A percentile compares a stretch with the other conserved stretches of the same genome.
These are phyloP conservation scores for Aphidius gifuensis DNA, from an alignment of 1,140 invertebrate genomes.

Conservation along the genomic window DNA sequence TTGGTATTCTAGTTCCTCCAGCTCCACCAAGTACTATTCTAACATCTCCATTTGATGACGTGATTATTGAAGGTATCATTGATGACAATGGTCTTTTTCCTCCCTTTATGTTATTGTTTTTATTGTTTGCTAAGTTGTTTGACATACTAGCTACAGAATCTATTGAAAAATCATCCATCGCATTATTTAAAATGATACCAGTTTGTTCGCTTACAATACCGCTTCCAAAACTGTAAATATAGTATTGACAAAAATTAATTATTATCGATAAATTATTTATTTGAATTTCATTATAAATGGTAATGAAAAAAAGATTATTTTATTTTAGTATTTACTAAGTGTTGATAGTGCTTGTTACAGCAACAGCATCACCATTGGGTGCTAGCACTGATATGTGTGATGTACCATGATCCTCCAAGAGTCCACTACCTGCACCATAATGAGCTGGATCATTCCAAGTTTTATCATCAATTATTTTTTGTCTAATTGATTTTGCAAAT, in stretches of 20 bases:
- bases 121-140: slow-evolving; percentile 66
- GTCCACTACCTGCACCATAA: slow-evolving; percentile 64
- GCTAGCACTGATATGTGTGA: slow-evolving; percentile 85
- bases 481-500: slow-evolving; percentile 53
- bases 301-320: no score
- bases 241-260: no score
- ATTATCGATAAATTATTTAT: no score
- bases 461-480: slow-evolving; percentile 64
- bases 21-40: slow-evolving; percentile 82
- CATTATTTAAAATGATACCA: slow-evolving; percentile 89
- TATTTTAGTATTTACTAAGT: slow-evolving; percentile 67
- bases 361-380: slow-evolving; percentile 86
- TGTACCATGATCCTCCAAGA: slow-evolving; percentile 75
- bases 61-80: slow-evolving; percentile 83
- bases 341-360: slow-evolving; percentile 91
- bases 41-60: slow-evolving; percentile 69
- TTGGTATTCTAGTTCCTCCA: slow-evolving; percentile 90
- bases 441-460: slow-evolving; percentile 66
- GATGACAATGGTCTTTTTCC: slow-evolving; percentile 89
- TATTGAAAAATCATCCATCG: slow-evolving; percentile 94
- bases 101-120: slow-evolving; percentile 74
- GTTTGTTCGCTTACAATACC: slow-evolving; percentile 73
- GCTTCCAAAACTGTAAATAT: slow-evolving; percentile 71
- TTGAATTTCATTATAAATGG: no score
- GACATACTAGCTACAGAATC: slow-evolving; percentile 75